Evolutionary conservation across 1,140 invertebrate genomes (phyloP).

Genomic region (Trachelipus rathkii): DNA sequence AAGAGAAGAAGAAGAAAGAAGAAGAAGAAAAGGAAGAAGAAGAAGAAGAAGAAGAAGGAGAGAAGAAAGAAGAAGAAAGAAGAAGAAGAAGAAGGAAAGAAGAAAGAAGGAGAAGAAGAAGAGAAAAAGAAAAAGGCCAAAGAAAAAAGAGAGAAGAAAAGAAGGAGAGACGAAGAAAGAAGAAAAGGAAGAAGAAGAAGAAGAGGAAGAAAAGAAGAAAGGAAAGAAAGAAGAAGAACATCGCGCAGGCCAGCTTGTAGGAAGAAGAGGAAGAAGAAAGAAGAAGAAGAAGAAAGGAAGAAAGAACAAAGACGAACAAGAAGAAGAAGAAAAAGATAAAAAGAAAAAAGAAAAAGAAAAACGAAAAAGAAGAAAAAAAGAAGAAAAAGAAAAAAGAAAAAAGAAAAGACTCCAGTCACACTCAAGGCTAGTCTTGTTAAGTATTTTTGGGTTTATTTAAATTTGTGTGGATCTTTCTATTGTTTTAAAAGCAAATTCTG

Average conservation of each 20-base stretch:
- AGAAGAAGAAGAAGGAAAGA: slow-evolving; percentile 14
- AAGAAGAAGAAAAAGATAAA: no score
- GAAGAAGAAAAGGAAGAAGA: slow-evolving; percentile 13
- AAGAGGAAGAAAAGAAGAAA: not conserved
- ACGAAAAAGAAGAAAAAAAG: not conserved
- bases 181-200: not conserved
- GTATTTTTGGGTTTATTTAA: no score
- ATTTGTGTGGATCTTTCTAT: no score
- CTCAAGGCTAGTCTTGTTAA: no score
- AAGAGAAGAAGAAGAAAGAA: slow-evolving; percentile 16
- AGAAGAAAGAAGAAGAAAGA: not conserved
- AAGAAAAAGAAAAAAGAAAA: no score
- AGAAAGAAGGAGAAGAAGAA: slow-evolving; percentile 10
- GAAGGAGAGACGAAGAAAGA: no score
- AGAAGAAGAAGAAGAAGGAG: not conserved
- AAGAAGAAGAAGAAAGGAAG: not conserved
- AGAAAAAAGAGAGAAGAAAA: slow-evolving; percentile 16
- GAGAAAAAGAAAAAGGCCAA: no score
- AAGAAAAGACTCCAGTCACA: no score
- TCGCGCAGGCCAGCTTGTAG: not conserved
- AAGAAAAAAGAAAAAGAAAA: no score
- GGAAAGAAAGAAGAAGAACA: not conserved
- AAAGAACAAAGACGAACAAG: no score
- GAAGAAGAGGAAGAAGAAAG: not conserved
- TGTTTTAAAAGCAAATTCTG: no score